Conservation (phyloP, 2,888 invertebrate genomes). For the Lagria hirta region DNA sequence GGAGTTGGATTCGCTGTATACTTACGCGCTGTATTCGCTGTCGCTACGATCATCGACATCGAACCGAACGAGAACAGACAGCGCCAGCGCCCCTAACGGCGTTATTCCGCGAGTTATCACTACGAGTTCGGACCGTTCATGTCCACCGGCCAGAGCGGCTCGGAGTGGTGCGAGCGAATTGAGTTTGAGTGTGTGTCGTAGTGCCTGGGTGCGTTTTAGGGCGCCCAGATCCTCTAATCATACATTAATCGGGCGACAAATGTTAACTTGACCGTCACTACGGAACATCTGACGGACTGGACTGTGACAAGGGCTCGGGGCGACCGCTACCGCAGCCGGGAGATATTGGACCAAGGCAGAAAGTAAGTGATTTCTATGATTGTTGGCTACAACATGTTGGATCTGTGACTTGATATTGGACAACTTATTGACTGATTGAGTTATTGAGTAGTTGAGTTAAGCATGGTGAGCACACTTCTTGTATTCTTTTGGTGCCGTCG, state of each 20-base stretch:
- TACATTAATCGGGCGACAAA: conserved; percentile 49
- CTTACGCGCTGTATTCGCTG: no score
- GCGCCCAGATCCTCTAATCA: conserved; percentile 48
- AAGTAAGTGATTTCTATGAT: no score
- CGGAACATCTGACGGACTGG: conserved; percentile 51
- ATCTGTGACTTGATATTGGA: no score
- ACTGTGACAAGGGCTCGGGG: conserved; percentile 51
- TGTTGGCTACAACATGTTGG: background rate
- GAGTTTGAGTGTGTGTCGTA: conserved; percentile 51
- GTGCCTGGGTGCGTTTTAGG: conserved; percentile 52
- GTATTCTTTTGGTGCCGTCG: conserved; percentile 5
- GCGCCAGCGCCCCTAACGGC: conserved; percentile 41
- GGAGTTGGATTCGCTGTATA: no score
- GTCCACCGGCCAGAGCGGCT: conserved; percentile 51
- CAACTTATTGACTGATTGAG: no score
- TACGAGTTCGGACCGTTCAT: conserved; percentile 46
- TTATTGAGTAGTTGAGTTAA: no score
- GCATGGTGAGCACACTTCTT: no score
- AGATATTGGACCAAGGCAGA: conserved; percentile 53
- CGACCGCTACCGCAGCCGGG: conserved; percentile 53
- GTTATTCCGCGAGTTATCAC: conserved; percentile 40
- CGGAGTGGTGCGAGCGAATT: conserved; percentile 50
- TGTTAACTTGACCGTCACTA: conserved; percentile 54
- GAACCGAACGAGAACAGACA: conserved; percentile 21
- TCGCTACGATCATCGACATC: conserved; percentile 1